Evolutionary conservation across 1,140 invertebrate species (phyloP).

Genomic region (Xylocopa sonorina): DNA sequence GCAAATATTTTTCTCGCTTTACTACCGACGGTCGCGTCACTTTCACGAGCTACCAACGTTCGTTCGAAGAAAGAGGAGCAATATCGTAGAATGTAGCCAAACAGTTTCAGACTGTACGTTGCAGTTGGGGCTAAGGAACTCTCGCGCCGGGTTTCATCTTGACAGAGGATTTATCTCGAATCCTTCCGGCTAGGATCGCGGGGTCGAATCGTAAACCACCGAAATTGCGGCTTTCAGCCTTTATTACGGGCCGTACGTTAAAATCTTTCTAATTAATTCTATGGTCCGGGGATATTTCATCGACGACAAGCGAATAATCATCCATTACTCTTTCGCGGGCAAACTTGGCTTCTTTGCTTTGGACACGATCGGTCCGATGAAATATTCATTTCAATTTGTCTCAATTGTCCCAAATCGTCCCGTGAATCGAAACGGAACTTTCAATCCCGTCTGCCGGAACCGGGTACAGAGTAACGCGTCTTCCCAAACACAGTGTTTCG

Average conservation of each 20-base stretch:
- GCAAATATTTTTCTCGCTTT: slow-evolving; percentile 72
- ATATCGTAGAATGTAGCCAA: slow-evolving; percentile 61
- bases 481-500: not conserved
- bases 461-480: not conserved
- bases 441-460: too few species aligned
- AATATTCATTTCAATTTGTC: slow-evolving; percentile 33
- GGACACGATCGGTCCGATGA: not conserved
- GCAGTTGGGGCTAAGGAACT: slow-evolving; percentile 62
- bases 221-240: slow-evolving; percentile 42
- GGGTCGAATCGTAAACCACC: slow-evolving; percentile 42
- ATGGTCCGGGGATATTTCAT: slow-evolving; percentile 26
- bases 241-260: slow-evolving; percentile 31
- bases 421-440: slow-evolving; percentile 16
- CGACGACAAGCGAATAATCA: slow-evolving; percentile 27
- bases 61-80: slow-evolving; percentile 61
- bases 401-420: slow-evolving; percentile 23
- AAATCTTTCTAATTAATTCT: slow-evolving; percentile 50
- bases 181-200: slow-evolving; percentile 35
- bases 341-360: too few species aligned
- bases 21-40: slow-evolving; percentile 54
- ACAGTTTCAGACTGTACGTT: slow-evolving; percentile 44
- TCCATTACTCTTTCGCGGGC: not conserved
- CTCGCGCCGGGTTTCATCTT: slow-evolving; percentile 40
- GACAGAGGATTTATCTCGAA: slow-evolving; percentile 44
- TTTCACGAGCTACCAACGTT: slow-evolving; percentile 48